A percentile compares a stretch with the other conserved stretches of the same genome.
Evolutionary conservation across 2,113 vertebrate genomes (phyloP).

Genomic region (Lagopus leucura): DNA sequence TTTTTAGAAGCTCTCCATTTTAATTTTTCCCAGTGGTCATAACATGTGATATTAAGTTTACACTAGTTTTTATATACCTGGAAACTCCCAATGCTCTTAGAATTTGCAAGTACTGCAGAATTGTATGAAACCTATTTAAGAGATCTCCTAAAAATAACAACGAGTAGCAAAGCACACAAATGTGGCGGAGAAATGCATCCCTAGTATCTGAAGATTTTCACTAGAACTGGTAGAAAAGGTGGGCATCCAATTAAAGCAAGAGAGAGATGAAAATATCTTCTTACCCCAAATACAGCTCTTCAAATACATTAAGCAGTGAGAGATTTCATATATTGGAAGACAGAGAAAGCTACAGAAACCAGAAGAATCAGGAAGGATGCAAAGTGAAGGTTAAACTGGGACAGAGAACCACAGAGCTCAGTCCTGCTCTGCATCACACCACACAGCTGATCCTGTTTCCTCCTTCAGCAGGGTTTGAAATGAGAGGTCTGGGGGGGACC

Average conservation of each 20-base stretch:
- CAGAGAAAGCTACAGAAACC: neutral
- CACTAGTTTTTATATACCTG: neutral
- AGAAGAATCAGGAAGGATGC: neutral
- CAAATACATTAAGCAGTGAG: neutral
- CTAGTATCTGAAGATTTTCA: neutral
- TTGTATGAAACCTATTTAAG: neutral
- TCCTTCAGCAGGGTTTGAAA: neutral
- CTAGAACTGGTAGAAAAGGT: neutral
- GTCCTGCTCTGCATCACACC: accelerated
- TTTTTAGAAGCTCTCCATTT: neutral
- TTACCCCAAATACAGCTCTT: neutral
- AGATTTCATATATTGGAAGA: neutral
- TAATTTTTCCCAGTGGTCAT: neutral
- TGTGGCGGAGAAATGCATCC: neutral
- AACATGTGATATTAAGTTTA: neutral
- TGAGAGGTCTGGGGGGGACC: neutral
- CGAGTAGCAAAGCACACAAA: neutral
- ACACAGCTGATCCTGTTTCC: neutral
- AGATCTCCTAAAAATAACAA: neutral
- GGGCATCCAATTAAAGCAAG: neutral
- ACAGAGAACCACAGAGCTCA: neutral
- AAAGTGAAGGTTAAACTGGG: neutral
- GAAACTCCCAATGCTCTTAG: neutral
- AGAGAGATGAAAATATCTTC: neutral
- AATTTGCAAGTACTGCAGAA: neutral